Percentiles rank a stretch among this genome's conserved stretches.
These are phyloP conservation scores for Caenorhabditis briggsae DNA, from an alignment of 1,140 invertebrate genomes.

Conservation along the genomic window DNA sequence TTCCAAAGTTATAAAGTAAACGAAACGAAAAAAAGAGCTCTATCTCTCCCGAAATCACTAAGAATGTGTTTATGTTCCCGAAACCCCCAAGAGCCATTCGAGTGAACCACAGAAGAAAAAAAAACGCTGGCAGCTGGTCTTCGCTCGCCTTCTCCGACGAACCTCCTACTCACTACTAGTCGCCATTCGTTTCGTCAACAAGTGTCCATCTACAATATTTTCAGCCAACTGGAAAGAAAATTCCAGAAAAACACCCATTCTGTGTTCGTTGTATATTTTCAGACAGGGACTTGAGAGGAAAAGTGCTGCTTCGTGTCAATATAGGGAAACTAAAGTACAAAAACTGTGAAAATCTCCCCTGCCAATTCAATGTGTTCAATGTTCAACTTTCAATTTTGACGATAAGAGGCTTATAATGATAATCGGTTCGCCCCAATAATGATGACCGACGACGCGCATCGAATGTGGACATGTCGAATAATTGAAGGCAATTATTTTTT, in stretches of 20 bases:
- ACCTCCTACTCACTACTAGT: conserved; percentile 33
- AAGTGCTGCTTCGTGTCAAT: conserved; percentile 1
- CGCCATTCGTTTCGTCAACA: conserved; percentile 37
- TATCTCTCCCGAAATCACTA: not conserved
- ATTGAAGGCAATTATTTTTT: conserved; percentile 50
- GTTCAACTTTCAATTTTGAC: conserved; percentile 5
- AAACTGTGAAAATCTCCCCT: not conserved
- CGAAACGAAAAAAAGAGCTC: not conserved
- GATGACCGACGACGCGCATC: conserved; percentile 25
- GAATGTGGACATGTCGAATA: conserved; percentile 38
- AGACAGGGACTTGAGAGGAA: not conserved
- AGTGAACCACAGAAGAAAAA: conserved; percentile 34
- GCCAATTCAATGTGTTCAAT: not conserved
- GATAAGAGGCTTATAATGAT: conserved; percentile 42
- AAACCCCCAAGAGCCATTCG: conserved; percentile 39
- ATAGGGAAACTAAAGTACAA: conserved; percentile 38
- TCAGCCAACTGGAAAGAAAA: conserved; percentile 7
- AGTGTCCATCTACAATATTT: conserved; percentile 1
- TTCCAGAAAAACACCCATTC: conserved; percentile 32
- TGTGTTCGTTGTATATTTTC: conserved; percentile 5
- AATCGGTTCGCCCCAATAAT: not conserved
- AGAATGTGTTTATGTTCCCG: conserved; percentile 50
- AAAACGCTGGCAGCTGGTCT: conserved; percentile 39
- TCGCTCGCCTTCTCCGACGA: not conserved
- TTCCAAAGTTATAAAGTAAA: conserved; percentile 47